Conservation (phyloP, 2,113 vertebrate genomes). For the Cyprinodon brontotheroides region DNA sequence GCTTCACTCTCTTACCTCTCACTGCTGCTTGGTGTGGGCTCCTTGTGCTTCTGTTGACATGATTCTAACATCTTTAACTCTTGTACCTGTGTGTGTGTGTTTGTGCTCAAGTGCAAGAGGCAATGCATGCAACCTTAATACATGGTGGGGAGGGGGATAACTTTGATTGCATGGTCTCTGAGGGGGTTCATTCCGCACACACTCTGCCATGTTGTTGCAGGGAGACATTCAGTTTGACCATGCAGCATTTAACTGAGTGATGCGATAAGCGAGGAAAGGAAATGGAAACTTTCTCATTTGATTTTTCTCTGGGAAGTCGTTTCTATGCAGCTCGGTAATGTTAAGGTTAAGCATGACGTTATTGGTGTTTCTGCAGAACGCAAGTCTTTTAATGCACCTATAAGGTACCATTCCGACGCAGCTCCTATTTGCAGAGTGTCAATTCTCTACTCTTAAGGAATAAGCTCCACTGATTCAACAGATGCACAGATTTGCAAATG, state of each 20-base stretch:
- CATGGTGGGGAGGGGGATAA: conserved; percentile 37
- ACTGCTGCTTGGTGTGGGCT: conserved; percentile 63
- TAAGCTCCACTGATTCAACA: conserved; percentile 59
- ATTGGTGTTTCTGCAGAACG: conserved; percentile 18
- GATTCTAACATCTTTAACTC: conserved; percentile 59
- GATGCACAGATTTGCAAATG: conserved; percentile 38
- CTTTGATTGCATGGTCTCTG: conserved; percentile 58
- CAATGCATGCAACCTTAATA: conserved; percentile 19
- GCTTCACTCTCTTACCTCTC: conserved; percentile 52
- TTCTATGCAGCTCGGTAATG: conserved; percentile 5
- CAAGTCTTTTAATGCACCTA: conserved; percentile 5
- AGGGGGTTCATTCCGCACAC: conserved; percentile 53
- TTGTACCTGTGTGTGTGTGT: conserved; percentile 23
- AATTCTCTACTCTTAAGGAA: conserved; percentile 8
- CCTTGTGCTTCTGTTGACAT: conserved; percentile 67
- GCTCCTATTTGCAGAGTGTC: not conserved
- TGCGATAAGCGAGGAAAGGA: conserved; percentile 8
- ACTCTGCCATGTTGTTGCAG: conserved; percentile 62
- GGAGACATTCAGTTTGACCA: conserved; percentile 71
- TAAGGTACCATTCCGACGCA: conserved; percentile 10
- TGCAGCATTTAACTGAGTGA: conserved; percentile 74
- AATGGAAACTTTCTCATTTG: conserved; percentile 41
- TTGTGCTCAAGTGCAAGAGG: conserved; percentile 1
- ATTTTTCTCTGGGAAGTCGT: not conserved
- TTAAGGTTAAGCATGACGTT: conserved; percentile 22